Percentiles rank a stretch among this genome's conserved stretches.
phyloP scores from a whole-genome alignment of 2,113 vertebrate species.

The Okapia johnstoni region DNA sequence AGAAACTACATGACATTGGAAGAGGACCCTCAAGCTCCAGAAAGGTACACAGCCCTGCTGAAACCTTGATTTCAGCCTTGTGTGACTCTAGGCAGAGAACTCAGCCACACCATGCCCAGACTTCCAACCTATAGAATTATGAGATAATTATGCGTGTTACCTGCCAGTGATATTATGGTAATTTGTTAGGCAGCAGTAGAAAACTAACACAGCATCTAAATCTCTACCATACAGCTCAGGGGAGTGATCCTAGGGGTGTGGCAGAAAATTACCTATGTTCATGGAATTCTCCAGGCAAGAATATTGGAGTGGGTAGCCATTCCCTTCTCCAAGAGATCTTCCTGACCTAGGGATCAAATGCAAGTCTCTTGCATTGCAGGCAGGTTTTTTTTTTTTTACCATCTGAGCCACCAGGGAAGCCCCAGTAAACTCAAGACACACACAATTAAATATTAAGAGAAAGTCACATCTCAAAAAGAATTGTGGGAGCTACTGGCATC shows the following conservation, averaged over 20 bases:
- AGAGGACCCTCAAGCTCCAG: background rate
- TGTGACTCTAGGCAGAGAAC: background rate
- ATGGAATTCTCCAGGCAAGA: background rate
- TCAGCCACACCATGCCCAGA: fast-evolving
- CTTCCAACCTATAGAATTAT: background rate
- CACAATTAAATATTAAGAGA: background rate
- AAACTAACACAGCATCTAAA: background rate
- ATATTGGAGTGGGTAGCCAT: background rate
- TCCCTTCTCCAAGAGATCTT: background rate
- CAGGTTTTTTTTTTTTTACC: background rate
- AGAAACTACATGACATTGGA: background rate
- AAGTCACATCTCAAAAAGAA: background rate
- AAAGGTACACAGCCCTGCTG: background rate
- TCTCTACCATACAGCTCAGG: background rate
- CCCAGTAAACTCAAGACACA: background rate
- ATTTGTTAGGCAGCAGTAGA: background rate
- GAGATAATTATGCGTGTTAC: background rate
- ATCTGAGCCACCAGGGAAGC: background rate
- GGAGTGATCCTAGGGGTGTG: background rate
- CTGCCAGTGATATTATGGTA: background rate
- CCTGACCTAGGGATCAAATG: background rate
- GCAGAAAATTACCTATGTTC: background rate
- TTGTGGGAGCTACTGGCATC: background rate
- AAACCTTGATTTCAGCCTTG: background rate
- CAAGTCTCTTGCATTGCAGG: background rate